Percentiles rank a stretch among this genome's conserved stretches.
Conservation (phyloP, 2,113 vertebrate genomes). For the Daphoenositta chrysoptera region DNA sequence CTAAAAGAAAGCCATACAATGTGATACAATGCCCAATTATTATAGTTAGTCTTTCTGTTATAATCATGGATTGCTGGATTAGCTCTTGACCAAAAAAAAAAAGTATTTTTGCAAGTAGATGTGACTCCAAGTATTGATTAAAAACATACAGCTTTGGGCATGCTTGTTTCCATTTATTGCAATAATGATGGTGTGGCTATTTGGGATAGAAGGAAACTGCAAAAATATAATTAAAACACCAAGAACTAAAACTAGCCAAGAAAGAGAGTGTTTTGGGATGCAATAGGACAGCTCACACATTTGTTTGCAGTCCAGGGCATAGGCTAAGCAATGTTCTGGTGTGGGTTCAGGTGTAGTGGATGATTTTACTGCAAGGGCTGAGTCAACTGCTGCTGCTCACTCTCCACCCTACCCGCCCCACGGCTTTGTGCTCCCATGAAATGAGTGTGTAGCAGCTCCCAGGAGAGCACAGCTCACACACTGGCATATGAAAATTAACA, state of each 20-base stretch:
- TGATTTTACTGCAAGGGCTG: background rate
- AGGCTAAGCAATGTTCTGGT: background rate
- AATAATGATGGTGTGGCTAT: background rate
- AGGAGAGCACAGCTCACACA: background rate
- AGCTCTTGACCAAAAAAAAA: background rate
- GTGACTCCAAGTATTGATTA: background rate
- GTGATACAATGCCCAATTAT: background rate
- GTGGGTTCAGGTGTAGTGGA: background rate
- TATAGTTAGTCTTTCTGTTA: background rate
- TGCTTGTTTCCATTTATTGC: background rate
- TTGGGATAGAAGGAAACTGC: background rate
- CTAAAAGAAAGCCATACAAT: constrained; percentile 2
- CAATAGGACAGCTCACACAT: background rate
- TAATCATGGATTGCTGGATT: background rate
- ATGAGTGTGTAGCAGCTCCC: background rate
- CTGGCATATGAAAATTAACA: background rate
- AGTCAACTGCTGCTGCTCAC: background rate
- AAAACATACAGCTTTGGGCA: background rate
- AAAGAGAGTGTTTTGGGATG: background rate
- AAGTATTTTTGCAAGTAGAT: background rate
- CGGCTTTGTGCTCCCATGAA: background rate
- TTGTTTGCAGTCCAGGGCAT: background rate
- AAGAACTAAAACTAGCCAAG: background rate
- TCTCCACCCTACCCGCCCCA: background rate
- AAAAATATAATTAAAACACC: background rate